Evolutionary conservation across 2,113 vertebrate species (phyloP), one percentile per base, ranked within the genome.

Genomic region (Ginglymostoma cirratum): DNA sequence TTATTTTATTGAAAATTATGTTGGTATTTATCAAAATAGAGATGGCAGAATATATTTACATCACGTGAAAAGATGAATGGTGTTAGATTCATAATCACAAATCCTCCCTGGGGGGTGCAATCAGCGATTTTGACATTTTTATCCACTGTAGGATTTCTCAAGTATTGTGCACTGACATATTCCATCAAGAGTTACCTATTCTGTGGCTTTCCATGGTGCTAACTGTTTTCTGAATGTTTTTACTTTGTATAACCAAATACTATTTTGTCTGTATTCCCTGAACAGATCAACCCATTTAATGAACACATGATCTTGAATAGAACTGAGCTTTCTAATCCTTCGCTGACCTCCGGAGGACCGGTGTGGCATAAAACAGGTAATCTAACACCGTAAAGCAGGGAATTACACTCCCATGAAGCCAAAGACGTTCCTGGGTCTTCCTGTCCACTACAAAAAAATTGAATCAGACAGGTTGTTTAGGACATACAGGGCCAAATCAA

Each of bases 261-360:
- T 1, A 96, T 78, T 52, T 3, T 94, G 86, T 78, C 48, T 96
- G 96, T 80, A 83, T 95, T 80, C 72, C 83, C 90, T 38, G 96
- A 61, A 34, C 96, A 95, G 96, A 93, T 89, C 96, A n/a, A 17
- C 66, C 96, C 96, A 96, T 0, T 0, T 95, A 66, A 93, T 97
- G 96, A 96, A 96, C 96, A 96, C 30, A 24, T 80, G 96, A 95
- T 96, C 1, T 78, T 96, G 95, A 97, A 97, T 96, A 93, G 96
- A 96, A 93, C 96, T 96, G 97, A 97, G 97, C 97, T 97, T 96
- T 96, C 96, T 97, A 97, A 97, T 97, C 97, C 97, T 69, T 76
- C 96, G 96, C 96, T 3, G 95, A 96, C 97, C 97, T 65, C 76
- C 0, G 0, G 27, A 95, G 95, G 96, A 96, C 96, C 86, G 96